A percentile compares a stretch with the other conserved stretches of the same genome.
Conservation (phyloP, 2,888 invertebrate species). For the Nebria brevicollis region DNA sequence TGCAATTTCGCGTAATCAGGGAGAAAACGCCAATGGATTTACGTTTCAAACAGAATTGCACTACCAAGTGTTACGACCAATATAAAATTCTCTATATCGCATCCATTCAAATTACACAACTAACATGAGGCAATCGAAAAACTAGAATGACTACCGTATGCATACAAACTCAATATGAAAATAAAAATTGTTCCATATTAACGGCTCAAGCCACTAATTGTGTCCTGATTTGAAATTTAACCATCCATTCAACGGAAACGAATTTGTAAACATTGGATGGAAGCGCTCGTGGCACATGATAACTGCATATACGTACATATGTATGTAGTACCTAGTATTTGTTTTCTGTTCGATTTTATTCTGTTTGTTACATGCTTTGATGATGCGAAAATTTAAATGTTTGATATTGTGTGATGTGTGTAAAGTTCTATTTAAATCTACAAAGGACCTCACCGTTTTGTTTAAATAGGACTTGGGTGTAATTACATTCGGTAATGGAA, state of each 20-base stretch:
- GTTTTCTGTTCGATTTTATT: not conserved
- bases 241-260: not conserved
- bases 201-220: not conserved
- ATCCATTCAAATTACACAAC: not conserved
- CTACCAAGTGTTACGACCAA: not conserved
- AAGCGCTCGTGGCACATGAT: not conserved
- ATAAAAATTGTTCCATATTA: not conserved
- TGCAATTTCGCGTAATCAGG: not conserved
- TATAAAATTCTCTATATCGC: not conserved
- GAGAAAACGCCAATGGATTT: not conserved
- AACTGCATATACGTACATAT: not conserved
- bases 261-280: not conserved
- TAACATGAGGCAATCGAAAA: not conserved
- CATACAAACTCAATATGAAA: not conserved
- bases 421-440: not conserved
- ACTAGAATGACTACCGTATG: not conserved
- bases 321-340: not conserved
- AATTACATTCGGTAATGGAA: not conserved
- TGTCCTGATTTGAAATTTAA: not conserved
- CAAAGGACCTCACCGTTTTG: not conserved
- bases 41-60: not conserved
- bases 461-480: not conserved
- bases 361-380: not conserved
- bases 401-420: not conserved
- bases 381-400: not conserved